Evolutionary conservation across 2,797 vertebrate genomes (phyloP).

Genomic region (Thamnophis elegans): DNA sequence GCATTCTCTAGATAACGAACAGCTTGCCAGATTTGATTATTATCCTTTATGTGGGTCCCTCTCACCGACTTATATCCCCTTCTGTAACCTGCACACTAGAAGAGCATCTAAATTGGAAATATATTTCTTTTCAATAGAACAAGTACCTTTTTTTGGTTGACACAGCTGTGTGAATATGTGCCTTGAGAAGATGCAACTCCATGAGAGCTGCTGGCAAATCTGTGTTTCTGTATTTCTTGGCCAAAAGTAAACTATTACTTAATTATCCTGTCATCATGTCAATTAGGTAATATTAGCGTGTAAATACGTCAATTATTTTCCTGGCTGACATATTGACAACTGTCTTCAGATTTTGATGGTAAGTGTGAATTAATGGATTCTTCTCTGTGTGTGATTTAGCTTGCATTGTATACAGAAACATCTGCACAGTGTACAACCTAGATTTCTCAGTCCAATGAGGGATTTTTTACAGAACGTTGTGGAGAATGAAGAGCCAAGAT

Average conservation of each 20-base stretch:
- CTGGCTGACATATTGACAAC: conserved; percentile 65
- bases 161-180: conserved; percentile 29
- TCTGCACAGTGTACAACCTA: not conserved
- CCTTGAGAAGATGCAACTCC: conserved; percentile 22
- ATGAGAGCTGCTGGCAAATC: conserved; percentile 43
- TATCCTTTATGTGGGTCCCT: conserved; percentile 26
- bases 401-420: not conserved
- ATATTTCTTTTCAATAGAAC: conserved; percentile 36
- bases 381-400: conserved; percentile 48
- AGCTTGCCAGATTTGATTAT: conserved; percentile 32
- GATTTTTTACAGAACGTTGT: not conserved
- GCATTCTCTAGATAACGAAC: conserved; percentile 34
- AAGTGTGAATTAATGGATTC: conserved; percentile 51
- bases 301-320: conserved; percentile 69
- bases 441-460: not conserved
- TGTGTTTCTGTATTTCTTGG: conserved; percentile 31
- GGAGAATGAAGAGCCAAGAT: not conserved
- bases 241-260: conserved; percentile 58
- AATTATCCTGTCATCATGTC: conserved; percentile 62
- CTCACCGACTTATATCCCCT: conserved; percentile 19
- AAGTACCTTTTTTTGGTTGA: conserved; percentile 33
- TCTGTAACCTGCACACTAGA: not conserved
- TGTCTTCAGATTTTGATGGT: conserved; percentile 26
- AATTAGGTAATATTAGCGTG: conserved; percentile 70
- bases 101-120: conserved; percentile 43